Conservation (phyloP, 2,113 vertebrate genomes). For the Epinephelus moara region DNA sequence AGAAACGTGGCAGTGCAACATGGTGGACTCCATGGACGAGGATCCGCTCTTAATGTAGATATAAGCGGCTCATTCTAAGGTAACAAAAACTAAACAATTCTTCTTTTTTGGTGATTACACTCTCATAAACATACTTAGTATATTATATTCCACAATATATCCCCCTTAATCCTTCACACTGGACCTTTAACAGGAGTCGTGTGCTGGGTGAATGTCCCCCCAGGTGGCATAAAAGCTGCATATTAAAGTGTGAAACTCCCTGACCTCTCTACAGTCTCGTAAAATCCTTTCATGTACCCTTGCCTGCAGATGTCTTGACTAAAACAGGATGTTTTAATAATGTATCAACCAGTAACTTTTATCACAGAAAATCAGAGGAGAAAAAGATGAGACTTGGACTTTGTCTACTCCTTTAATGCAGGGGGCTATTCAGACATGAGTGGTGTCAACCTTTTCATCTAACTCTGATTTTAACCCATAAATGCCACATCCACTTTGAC, state of each 20-base stretch:
- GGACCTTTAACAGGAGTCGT: background rate
- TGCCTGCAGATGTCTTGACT: constrained; percentile 6
- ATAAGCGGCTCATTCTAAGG: no score
- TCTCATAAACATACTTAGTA: no score
- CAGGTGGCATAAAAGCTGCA: background rate
- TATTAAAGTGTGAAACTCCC: background rate
- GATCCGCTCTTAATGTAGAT: no score
- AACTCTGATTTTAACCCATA: background rate
- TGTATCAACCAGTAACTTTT: background rate
- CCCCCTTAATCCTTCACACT: no score
- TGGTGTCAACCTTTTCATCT: no score
- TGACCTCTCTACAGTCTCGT: background rate
- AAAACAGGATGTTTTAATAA: background rate
- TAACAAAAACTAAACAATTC: no score
- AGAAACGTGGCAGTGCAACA: no score
- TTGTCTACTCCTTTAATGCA: no score
- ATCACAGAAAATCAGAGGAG: background rate
- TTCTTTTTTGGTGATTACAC: no score
- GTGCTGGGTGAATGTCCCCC: constrained; percentile 5
- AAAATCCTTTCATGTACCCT: constrained; percentile 11
- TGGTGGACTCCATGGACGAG: no score
- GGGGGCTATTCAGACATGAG: no score
- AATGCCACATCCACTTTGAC: background rate
- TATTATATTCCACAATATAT: no score
- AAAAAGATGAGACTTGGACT: background rate